Percentiles rank a stretch among this genome's conserved stretches.
These are phyloP conservation scores for Rhynchotus rufescens DNA, from an alignment of 2,797 vertebrate species.

Conservation along the genomic window DNA sequence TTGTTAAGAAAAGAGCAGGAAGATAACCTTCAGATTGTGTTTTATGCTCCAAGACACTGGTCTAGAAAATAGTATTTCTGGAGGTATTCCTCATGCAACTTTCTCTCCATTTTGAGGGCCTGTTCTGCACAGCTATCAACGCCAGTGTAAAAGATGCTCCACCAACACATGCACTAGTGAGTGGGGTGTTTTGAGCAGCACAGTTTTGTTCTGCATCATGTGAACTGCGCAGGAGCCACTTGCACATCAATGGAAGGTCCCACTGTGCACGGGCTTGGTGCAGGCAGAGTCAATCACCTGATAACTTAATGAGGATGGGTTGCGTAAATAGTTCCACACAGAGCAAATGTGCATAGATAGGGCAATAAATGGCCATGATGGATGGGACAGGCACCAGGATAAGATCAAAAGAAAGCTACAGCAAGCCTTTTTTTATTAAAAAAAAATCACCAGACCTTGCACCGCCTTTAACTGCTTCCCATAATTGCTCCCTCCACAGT, in stretches of 20 bases:
- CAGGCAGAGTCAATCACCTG: constrained; percentile 31
- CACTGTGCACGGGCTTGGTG: not conserved
- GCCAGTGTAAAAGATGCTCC: not conserved
- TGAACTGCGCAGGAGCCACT: not conserved
- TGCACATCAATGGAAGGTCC: constrained; percentile 41
- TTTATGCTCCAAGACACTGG: not conserved
- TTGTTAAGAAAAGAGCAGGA: not conserved
- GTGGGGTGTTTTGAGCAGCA: not conserved
- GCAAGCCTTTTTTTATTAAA: not conserved
- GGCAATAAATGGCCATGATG: constrained; percentile 38
- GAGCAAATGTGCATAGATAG: constrained; percentile 50
- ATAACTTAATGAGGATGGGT: constrained; percentile 52
- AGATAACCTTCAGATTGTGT: not conserved
- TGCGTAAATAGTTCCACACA: constrained; percentile 10
- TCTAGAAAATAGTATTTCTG: not conserved
- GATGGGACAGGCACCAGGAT: not conserved
- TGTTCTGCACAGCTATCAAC: not conserved
- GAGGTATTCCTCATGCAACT: not conserved
- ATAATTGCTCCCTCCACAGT: not conserved
- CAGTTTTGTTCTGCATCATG: not conserved
- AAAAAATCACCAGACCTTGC: not conserved
- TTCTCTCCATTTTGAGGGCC: not conserved
- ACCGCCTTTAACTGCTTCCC: not conserved
- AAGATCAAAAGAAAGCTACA: constrained; percentile 37
- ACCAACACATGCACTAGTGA: not conserved